Conservation (phyloP, 2,797 vertebrate genomes). For the Acropternis orthonyx region DNA sequence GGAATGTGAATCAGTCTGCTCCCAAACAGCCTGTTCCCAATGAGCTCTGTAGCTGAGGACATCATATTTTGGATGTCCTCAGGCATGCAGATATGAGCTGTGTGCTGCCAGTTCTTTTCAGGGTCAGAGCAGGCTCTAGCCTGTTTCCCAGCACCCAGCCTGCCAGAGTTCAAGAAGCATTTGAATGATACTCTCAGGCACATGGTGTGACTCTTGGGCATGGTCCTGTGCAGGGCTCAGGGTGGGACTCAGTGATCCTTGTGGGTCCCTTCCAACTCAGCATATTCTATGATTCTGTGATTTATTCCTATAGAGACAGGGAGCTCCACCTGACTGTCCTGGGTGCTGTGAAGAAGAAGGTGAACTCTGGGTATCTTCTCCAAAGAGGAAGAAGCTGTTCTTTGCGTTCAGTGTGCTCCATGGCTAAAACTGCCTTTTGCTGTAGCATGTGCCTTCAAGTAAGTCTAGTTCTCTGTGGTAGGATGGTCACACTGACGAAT, state of each 20-base stretch:
- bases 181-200: background rate
- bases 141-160: background rate
- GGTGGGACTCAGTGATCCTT: background rate
- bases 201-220: background rate
- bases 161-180: background rate
- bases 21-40: background rate
- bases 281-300: background rate
- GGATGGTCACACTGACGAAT: background rate
- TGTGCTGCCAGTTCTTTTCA: background rate
- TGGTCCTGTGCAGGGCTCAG: background rate
- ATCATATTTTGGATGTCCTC: background rate
- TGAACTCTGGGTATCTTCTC: background rate
- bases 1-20: background rate
- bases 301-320: background rate
- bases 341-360: background rate
- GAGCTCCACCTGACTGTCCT: background rate
- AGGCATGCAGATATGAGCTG: background rate
- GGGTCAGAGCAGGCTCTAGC: background rate
- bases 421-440: background rate
- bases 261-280: background rate
- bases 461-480: background rate
- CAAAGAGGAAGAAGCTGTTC: background rate
- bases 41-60: background rate
- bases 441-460: background rate
- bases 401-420: background rate